Evolutionary conservation across 2,797 vertebrate genomes (phyloP).

Genomic region (Cheirogaleus major): DNA sequence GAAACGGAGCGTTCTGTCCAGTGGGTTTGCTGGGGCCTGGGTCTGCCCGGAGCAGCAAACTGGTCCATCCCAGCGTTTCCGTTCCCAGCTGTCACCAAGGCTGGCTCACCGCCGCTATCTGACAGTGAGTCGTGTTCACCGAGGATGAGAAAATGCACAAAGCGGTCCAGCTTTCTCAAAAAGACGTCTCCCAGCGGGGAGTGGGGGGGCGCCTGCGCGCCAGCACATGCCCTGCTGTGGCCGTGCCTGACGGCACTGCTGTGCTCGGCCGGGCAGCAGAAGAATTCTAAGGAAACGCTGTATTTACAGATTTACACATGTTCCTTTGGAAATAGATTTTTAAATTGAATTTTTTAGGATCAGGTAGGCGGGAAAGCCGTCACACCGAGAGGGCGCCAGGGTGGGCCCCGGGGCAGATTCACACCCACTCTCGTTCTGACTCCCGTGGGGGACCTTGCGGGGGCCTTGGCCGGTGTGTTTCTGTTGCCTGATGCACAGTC

Average conservation of each 20-base stretch:
- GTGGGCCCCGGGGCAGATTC: accelerated
- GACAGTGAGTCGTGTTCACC: accelerated
- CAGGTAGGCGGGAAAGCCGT: background rate
- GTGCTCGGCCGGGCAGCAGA: background rate
- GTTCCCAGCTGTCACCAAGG: accelerated
- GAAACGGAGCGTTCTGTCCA: accelerated
- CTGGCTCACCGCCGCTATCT: accelerated
- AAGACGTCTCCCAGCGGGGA: background rate
- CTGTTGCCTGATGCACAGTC: too few relatives aligned
- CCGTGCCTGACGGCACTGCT: too few relatives aligned
- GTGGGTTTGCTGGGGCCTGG: accelerated
- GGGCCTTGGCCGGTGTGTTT: background rate
- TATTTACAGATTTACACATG: background rate
- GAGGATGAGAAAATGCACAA: background rate
- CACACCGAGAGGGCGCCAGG: background rate
- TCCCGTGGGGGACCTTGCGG: accelerated
- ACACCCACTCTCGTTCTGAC: accelerated
- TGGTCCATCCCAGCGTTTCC: accelerated
- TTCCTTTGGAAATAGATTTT: background rate
- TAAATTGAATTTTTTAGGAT: background rate
- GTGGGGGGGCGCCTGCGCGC: too few relatives aligned
- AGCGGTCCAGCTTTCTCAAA: background rate
- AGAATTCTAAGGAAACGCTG: background rate
- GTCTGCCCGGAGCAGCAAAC: accelerated
- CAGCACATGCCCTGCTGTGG: too few relatives aligned